phyloP scores from a whole-genome alignment of 2,113 vertebrate species.

The Gavialis gangeticus region DNA sequence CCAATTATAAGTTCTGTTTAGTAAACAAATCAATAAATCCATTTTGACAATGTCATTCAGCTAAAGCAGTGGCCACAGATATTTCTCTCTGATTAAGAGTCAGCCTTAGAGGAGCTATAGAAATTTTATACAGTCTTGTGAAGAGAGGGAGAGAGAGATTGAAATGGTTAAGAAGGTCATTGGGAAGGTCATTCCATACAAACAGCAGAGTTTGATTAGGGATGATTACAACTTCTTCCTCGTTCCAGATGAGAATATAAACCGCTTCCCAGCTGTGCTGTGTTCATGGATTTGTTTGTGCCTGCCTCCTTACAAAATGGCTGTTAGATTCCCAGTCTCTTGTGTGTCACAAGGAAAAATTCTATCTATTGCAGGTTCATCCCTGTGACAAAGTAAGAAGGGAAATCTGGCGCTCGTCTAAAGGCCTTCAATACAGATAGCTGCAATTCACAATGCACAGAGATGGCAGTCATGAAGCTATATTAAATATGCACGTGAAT shows the following conservation, averaged over 20 bases:
- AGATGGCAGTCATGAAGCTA: neutral
- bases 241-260: neutral
- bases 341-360: neutral
- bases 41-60: constrained; percentile 21
- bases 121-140: neutral
- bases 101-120: neutral
- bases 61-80: neutral
- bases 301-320: neutral
- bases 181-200: neutral
- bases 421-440: neutral
- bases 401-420: neutral
- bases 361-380: neutral
- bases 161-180: neutral
- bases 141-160: neutral
- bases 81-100: neutral
- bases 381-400: neutral
- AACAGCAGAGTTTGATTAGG: neutral
- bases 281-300: neutral
- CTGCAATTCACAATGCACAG: neutral
- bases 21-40: constrained; percentile 64
- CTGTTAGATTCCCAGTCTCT: neutral
- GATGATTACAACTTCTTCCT: neutral
- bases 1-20: constrained; percentile 11
- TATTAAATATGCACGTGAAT: neutral
- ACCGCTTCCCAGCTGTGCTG: neutral